Evolutionary conservation across 2,113 vertebrate species (phyloP), one percentile per base, ranked within the genome.

Genomic region (Cebus imitator): DNA sequence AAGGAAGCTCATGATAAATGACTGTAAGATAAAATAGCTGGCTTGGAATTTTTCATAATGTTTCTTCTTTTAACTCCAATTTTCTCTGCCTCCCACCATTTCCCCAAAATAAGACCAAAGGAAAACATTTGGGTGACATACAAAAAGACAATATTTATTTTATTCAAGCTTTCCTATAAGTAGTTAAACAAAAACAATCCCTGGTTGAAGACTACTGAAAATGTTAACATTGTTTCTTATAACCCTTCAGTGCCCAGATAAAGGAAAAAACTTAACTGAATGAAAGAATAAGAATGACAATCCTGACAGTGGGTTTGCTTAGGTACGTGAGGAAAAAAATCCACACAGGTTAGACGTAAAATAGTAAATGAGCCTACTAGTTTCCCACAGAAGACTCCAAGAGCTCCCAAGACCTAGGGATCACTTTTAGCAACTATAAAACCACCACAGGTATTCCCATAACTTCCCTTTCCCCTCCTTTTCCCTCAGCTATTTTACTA

Each of bases 81-180:
- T 92, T 95, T 86, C 57, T 79, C 45, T 73, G 10, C 30, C 64
- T 82, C n/a, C 12, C 40, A 66, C 14, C 64, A 4, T 68, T 82
- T 79, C 73, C 89, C 89, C 40, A 52, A 94, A 97, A 96, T 86
- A 95, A 96, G 55, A 87, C 48, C 72, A 93, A 92, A 97, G 68
- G 64, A 89, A 95, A 81, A 73, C 87, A 95, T 73, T 84, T 82
- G 86, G 57, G 72, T 95, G 58, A 95, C 81, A 83, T 96, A 97
- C 84, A 97, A 96, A 97, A 97, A 97, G 58, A 79, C 95, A 72
- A 87, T 97, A 85, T 96, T 97, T 97, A 98, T 97, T 98, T 97
- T 73, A 96, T 43, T 93, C 73, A 95, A 93, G 68, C 66, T 94
- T 97, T 96, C 72, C n/a, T 90, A 68, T 64, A 96, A 92, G 89